These are phyloP conservation scores for Oryzias woworae DNA, from an alignment of 2,113 vertebrate species.

Conservation along the genomic window DNA sequence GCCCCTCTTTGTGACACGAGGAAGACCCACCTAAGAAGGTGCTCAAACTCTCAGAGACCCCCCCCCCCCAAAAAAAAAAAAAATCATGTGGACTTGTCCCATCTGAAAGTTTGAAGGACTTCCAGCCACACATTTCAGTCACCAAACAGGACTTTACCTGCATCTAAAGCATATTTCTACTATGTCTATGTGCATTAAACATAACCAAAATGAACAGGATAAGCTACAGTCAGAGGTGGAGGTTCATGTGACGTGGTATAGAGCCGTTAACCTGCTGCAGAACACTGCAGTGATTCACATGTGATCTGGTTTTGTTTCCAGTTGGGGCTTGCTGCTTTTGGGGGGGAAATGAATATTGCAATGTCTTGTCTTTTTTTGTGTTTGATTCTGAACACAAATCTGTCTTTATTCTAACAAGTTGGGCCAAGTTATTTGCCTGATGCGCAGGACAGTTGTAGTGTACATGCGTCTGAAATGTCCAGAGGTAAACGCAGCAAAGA, in stretches of 20 bases:
- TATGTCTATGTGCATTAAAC: constrained; percentile 45
- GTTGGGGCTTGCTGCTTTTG: constrained; percentile 75
- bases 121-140: constrained; percentile 39
- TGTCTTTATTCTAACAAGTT: constrained; percentile 40
- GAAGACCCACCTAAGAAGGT: constrained; percentile 42
- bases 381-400: constrained; percentile 69
- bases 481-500: constrained; percentile 29
- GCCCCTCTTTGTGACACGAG: constrained; percentile 18
- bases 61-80: too few species aligned
- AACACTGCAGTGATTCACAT: constrained; percentile 58
- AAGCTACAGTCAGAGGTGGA: constrained; percentile 42
- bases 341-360: constrained; percentile 58
- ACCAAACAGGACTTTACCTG: constrained; percentile 25
- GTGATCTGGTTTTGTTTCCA: constrained; percentile 71
- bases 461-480: constrained; percentile 51
- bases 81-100: constrained; percentile 43
- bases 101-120: constrained; percentile 43
- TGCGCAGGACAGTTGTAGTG: constrained; percentile 53
- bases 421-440: constrained; percentile 50
- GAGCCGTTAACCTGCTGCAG: constrained; percentile 45
- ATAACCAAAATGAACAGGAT: constrained; percentile 50
- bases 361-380: constrained; percentile 9
- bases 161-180: constrained; percentile 34
- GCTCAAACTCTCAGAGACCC: constrained; percentile 49
- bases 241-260: constrained; percentile 29